phyloP scores from a whole-genome alignment of 30 jellyfish, hydroid and myxozoan species.

The Cassiopea andromeda region DNA sequence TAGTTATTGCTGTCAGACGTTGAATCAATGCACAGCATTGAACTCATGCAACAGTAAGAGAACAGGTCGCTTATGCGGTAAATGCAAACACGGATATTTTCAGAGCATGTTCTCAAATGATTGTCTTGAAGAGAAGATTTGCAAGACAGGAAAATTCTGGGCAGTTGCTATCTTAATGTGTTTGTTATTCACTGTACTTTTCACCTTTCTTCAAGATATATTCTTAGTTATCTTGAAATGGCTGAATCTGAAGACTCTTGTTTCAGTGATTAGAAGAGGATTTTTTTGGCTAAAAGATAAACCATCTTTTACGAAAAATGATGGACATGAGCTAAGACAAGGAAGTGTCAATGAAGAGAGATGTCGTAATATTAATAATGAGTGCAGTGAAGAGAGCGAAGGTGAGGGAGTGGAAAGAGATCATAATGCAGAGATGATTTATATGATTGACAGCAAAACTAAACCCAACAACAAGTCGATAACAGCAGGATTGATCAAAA shows the following conservation, averaged over 20 bases:
- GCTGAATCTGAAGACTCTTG: background rate
- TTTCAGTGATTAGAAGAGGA: background rate
- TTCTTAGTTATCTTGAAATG: background rate
- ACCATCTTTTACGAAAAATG: background rate
- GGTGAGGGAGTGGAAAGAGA: background rate
- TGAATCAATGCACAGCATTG: background rate
- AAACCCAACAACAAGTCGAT: background rate
- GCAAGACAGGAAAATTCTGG: conserved; percentile 19
- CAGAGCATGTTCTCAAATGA: conserved; percentile 9
- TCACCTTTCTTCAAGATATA: conserved; percentile 17
- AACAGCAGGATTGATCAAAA: conserved; percentile 41
- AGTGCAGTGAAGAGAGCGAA: background rate
- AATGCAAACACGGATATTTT: background rate
- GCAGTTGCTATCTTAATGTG: background rate
- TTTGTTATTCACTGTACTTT: background rate
- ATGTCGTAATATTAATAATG: background rate
- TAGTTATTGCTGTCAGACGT: conserved; percentile 25
- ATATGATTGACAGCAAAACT: background rate
- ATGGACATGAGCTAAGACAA: background rate
- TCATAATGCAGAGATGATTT: background rate
- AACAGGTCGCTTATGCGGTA: conserved; percentile 31
- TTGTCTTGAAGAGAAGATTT: background rate
- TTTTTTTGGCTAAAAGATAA: background rate
- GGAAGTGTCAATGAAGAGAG: background rate
- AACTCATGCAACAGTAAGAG: conserved; percentile 24